Base-by-base conservation (phyloP, 2,888 invertebrate species). In the Drosophila incognita region DNA sequence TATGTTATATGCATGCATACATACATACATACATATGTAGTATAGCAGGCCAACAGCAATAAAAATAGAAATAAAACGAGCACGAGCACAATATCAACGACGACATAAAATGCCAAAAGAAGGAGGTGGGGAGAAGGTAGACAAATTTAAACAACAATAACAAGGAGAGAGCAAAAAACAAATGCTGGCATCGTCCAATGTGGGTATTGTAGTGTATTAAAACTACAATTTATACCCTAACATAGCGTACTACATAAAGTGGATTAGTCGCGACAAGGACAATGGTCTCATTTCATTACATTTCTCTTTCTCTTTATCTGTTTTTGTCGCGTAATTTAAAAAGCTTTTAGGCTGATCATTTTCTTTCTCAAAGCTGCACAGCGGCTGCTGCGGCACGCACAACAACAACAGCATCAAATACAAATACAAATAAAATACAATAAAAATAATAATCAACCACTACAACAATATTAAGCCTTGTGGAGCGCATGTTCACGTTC, bases 61-160 rank as follows among this genome's bases (percentile, higher is more conserved):
- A 75, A 79, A 79, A 79, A 75, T 79, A 79, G 69, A 79, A 79
- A 69, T 71, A 75, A 79, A 79, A 79, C 64, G 63, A 79, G 75
- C 71, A 64, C 79, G 60, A 74, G 62, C 70, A 69, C 68, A 71
- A 79, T 66, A 79, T 69, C 71, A 74, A 74, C 74, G 68, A 79
- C 74, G 79, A 78, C 74, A 78, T 77, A 74, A 77, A 77, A 62
- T 65, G 63, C 40, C 57, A 74, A 60, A 46, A 57, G 57, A 63
- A 56, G 53, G 29, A 74, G 54, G 33, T 13, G 57, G 33, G 5
- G 52, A 40, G 24, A 18, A 33, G 46, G 48, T 42, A 36, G 57
- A 27, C 51, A 63, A 68, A 54, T 33, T 69, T 24, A 40, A 42
- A 61, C 61, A 74, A 57, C 57, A 71, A 61, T 33, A 63, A 54